Percentiles rank a stretch among this genome's conserved stretches.
Evolutionary conservation across 2,888 invertebrate species (phyloP).

Genomic region (Arrhopalites spinosus): DNA sequence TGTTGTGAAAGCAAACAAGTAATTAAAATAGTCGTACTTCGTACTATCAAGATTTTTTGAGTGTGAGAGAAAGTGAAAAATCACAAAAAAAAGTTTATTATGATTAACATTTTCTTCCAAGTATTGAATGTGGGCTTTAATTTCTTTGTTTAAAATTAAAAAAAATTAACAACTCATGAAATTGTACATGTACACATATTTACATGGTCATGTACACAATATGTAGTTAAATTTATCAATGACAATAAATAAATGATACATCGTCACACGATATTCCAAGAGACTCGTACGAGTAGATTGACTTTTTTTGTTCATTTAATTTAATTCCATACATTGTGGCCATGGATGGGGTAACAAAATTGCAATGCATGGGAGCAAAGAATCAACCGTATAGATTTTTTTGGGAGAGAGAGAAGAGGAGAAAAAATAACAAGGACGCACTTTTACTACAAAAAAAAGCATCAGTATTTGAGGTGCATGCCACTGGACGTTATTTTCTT

Average conservation of each 20-base stretch:
- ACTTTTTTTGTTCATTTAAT: background rate
- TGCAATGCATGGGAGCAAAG: too few species aligned
- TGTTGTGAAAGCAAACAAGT: background rate
- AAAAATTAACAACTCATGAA: background rate
- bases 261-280: background rate
- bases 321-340: background rate
- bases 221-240: background rate
- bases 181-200: background rate
- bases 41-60: background rate
- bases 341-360: too few species aligned
- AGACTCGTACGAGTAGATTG: background rate
- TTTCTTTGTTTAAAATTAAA: background rate
- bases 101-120: background rate
- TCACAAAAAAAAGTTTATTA: background rate
- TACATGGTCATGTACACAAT: background rate
- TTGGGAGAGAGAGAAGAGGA: too few species aligned
- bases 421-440: too few species aligned
- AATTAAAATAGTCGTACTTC: background rate
- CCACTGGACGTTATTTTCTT: too few species aligned
- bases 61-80: background rate
- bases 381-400: too few species aligned
- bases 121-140: constrained; percentile 2
- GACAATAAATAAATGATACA: background rate
- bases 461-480: too few species aligned
- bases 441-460: too few species aligned